Evolutionary conservation across 2,113 vertebrate species (phyloP), one percentile per base, ranked within the genome.

Genomic region (Oreochromis aureus): DNA sequence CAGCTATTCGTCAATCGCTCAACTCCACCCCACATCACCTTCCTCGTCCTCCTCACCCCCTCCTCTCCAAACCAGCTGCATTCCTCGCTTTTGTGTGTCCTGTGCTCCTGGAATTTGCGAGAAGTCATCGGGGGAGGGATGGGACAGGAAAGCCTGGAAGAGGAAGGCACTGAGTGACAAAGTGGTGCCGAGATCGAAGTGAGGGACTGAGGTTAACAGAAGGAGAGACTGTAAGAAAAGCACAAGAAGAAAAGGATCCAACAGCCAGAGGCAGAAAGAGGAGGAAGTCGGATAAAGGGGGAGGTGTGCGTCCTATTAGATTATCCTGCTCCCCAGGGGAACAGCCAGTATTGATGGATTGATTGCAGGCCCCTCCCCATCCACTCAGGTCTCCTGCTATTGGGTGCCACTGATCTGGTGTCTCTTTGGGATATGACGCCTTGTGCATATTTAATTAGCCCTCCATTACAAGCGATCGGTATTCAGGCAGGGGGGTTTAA

Each of bases 341-440:
- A 76, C 79, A 10, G 90, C 82, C 86, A 73, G 91, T 94, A 95
- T 96, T 96, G 95, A 96, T 95, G 86, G 94, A 95, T 95, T 95
- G 95, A 95, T 95, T 94, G 94, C 89, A 87, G 87, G 78, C 89
- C 85, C 93, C 91, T 88, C 93, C 94, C 94, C 73, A 27, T 93
- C 87, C 89, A 90, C 89, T 90, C 86, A 56, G 87, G 79, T 85
- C 86, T 88, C 48, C 66, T 90, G 90, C 90, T 84, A 89, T 93
- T 93, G 91, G 89, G 89, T 84, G 81, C 83, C 89, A 95, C 93
- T 93, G 89, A 94, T 92, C 89, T 46, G n/a, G 79, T 48, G 86
- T 94, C 89, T 93, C 90, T 89, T 73, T 90, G 86, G 94, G 89
- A 95, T 90, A 88, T 93, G 92, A 89, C 53, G 82, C 82, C 82